Conservation (phyloP, 2,888 invertebrate species). For the Campopleginae sp. region DNA sequence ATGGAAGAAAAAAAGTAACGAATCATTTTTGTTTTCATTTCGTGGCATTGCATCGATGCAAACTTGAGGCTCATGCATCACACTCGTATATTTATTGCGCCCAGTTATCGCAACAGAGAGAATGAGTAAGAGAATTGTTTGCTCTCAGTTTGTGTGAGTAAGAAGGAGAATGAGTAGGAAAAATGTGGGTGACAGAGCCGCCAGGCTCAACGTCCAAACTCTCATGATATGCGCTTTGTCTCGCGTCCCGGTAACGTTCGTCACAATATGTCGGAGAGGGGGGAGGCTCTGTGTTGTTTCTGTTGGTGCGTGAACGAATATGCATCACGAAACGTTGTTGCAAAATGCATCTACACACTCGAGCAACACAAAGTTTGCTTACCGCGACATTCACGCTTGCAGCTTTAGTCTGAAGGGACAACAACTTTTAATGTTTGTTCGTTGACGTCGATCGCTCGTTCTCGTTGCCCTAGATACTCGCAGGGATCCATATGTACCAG, state of each 20-base stretch:
- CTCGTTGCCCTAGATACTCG: conserved; percentile 60
- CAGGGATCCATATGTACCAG: not conserved
- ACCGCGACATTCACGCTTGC: not conserved
- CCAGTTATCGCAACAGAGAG: not conserved
- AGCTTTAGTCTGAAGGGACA: conserved; percentile 16
- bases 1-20: no score
- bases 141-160: conserved; percentile 59
- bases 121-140: conserved; percentile 57
- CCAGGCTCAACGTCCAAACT: conserved; percentile 41
- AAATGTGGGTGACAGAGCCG: conserved; percentile 17
- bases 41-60: no score
- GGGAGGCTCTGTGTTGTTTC: conserved; percentile 5
- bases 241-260: conserved; percentile 50
- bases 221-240: conserved; percentile 59
- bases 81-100: not conserved
- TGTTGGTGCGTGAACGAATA: conserved; percentile 9
- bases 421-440: conserved; percentile 26
- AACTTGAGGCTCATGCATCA: no score
- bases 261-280: not conserved
- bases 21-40: no score
- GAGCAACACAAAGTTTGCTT: not conserved
- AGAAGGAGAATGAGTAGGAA: conserved; percentile 3
- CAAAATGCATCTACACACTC: conserved; percentile 6
- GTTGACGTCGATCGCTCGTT: conserved; percentile 57
- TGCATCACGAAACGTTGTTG: conserved; percentile 41